Base-by-base conservation (phyloP, 1,140 invertebrate genomes). In the Aphelinus certus region DNA sequence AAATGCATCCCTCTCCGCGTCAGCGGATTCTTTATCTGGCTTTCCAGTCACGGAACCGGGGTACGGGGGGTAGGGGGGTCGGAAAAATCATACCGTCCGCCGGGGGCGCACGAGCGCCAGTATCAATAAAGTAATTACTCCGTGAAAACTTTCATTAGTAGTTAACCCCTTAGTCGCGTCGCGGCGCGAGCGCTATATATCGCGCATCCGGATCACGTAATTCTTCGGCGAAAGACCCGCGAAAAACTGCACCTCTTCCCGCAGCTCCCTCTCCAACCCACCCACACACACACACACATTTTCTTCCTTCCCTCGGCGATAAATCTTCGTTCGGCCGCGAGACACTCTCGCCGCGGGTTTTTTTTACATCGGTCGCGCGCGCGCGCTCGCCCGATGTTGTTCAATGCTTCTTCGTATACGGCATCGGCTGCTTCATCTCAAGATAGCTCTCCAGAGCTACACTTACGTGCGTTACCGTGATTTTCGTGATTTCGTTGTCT, bases 71-170 rank as follows among this genome's bases (percentile, higher is more conserved):
- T 26, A 26, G 26, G 26, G 26, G 26, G 26, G 26, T 26, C n/a
- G 86, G 84, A 87, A 84, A 86, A 85, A 87, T 87, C 79, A 80
- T 79, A 77, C 75, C 6, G 61, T 26, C 26, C 51, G 51, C 51
- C 51, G 9, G 60, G 70, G 71, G 73, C 74, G 61, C 78, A 61
- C 76, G 69, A 70, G 65, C 77, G 58, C 51, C 48, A 81, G 83
- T 84, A 87, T 87, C 84, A 85, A 86, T 86, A 86, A 86, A 87
- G 84, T 85, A 87, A 87, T 87, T 87, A 86, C 81, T 81, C 75
- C 66, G 63, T 60, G 80, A 79, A 82, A 83, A 85, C 79, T 86
- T 85, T 86, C 83, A 85, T 85, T 85, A 85, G 79, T 80, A 83
- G 82, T 82, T 84, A 81, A 77, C 79, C 60, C 56, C 62, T 55